phyloP scores from a whole-genome alignment of 1,140 invertebrate genomes.

The Metopolophium dirhodum region DNA sequence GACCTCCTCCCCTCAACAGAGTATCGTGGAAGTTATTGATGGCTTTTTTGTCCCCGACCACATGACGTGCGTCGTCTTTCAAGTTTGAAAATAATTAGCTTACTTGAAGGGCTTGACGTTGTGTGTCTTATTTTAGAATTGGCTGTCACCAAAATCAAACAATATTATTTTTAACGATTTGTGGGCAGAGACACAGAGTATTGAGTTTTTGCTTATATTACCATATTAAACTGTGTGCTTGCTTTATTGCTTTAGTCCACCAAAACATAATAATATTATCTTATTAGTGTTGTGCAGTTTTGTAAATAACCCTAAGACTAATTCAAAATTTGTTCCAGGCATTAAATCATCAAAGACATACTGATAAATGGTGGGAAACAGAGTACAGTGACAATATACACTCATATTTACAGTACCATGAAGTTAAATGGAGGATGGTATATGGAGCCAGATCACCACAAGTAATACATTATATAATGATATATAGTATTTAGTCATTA shows the following conservation, averaged over 20 bases:
- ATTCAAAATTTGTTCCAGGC: conserved; percentile 27
- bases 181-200: not conserved
- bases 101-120: not conserved
- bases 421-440: conserved; percentile 24
- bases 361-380: conserved; percentile 45
- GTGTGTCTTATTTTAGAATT: not conserved
- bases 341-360: conserved; percentile 7
- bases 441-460: conserved; percentile 40
- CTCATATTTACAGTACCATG: conserved; percentile 30
- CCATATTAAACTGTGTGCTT: not conserved
- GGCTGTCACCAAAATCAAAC: not conserved
- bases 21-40: not conserved
- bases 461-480: not conserved
- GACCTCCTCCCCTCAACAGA: too few relatives aligned
- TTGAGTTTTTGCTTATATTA: not conserved
- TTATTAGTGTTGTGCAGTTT: not conserved
- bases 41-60: not conserved
- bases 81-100: not conserved
- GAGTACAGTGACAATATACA: conserved; percentile 34
- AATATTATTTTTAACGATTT: not conserved
- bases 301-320: not conserved
- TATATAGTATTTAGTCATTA: not conserved
- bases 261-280: too few relatives aligned
- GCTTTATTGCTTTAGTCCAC: too few relatives aligned
- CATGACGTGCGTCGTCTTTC: not conserved